phyloP scores from a whole-genome alignment of 2,888 invertebrate genomes.

The Phasia obesa region DNA sequence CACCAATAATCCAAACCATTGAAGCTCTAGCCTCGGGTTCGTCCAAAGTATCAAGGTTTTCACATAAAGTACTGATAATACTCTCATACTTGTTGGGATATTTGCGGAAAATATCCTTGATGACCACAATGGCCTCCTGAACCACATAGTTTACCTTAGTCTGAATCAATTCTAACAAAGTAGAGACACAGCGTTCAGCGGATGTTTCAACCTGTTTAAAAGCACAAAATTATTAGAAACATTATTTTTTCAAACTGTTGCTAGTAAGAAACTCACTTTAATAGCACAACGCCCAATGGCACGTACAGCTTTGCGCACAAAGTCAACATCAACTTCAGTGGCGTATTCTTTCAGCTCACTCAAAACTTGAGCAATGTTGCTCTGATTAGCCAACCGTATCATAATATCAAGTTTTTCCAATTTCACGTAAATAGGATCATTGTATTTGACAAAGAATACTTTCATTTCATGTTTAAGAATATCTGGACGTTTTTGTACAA shows the following conservation, averaged over 20 bases:
- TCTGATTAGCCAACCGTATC: constrained; percentile 98
- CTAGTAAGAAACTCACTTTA: constrained; percentile 88
- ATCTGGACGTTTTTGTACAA: constrained; percentile 99
- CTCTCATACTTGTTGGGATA: constrained; percentile 99
- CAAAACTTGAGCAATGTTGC: constrained; percentile 98
- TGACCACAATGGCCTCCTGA: constrained; percentile 99
- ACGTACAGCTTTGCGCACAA: constrained; percentile 98
- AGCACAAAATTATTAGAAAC: constrained; percentile 8
- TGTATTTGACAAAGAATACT: constrained; percentile 99
- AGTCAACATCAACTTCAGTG: constrained; percentile 99
- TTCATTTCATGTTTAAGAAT: constrained; percentile 99
- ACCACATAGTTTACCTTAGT: constrained; percentile 99
- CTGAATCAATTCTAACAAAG: constrained; percentile 97
- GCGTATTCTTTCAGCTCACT: constrained; percentile 99
- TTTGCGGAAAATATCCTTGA: constrained; percentile 98
- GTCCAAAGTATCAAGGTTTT: constrained; percentile 98
- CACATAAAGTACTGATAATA: constrained; percentile 99
- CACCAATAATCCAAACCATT: constrained; percentile 98
- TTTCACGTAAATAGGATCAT: constrained; percentile 99
- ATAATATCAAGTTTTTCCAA: constrained; percentile 99
- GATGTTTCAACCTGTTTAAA: constrained; percentile 91
- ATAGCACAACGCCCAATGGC: constrained; percentile 99
- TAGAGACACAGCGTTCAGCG: constrained; percentile 98
- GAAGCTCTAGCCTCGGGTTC: constrained; percentile 99
- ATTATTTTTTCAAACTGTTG: not conserved